Evolutionary conservation across 2,797 vertebrate genomes (phyloP), one percentile per base, ranked within the genome.

Genomic region (Sebastes minor): DNA sequence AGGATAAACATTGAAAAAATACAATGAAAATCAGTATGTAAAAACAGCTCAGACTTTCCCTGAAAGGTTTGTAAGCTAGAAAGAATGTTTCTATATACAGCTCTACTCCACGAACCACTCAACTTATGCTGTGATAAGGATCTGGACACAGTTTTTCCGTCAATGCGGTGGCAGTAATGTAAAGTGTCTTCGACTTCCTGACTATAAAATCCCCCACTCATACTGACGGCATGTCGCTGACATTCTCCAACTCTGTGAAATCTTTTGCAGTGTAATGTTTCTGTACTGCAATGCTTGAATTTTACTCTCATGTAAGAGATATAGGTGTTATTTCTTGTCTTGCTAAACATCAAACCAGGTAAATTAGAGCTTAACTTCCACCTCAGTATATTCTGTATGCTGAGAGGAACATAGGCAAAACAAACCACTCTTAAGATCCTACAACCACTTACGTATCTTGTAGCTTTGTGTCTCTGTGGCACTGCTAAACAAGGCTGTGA

Each of bases 131-230:
- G 23, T 28, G 67, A 81, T 70, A 60, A 76, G 4, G 14, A 82
- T 74, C 68, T 78, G 30, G 66, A 80, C 28, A 61, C 35, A 35
- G 28, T 73, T 80, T 62, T 62, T 61, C 55, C 8, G 8, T 79
- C 57, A 56, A 4, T 2, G 1, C 27, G 30, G 65, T 14, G 60
- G 71, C 27, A 56, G 11, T 22, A 10, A 76, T 53, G 32, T 35
- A 46, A 68, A 70, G 52, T 68, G 38, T 63, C 60, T 60, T 72
- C 33, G 35, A 28, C 69, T 80, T 71, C 28, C 78, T 73, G 80
- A 52, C 73, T 46, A 49, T 74, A 69, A 75, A 61, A 80, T 73
- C 71, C 46, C 11, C 10, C 18, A 70, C 35, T 65, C 38, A 23
- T 12, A 16, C 60, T 2, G 63, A 42, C 27, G 38, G 4, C 32